Percentiles rank a stretch among this genome's conserved stretches.
phyloP scores from a whole-genome alignment of 2,113 vertebrate species.

The Pleuronectes platessa region DNA sequence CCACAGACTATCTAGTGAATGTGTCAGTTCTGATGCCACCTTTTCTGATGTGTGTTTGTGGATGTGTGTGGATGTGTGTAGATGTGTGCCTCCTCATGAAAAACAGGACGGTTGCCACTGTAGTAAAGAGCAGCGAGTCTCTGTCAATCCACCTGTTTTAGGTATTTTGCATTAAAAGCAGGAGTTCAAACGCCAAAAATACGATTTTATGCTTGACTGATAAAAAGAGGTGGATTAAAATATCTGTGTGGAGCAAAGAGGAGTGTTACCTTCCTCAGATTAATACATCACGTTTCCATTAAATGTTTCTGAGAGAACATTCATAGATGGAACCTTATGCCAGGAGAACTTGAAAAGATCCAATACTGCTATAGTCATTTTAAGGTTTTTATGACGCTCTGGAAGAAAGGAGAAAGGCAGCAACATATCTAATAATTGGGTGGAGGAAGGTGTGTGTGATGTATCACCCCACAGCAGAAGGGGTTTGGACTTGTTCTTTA shows the following conservation, averaged over 20 bases:
- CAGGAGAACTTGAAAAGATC: neutral
- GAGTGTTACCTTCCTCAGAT: neutral
- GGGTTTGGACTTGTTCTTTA: neutral
- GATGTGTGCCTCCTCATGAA: neutral
- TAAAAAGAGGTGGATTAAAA: too few species aligned
- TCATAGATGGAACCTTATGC: neutral
- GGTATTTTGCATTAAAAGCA: too few species aligned
- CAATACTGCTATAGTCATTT: neutral
- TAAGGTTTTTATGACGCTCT: neutral
- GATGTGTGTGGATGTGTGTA: neutral
- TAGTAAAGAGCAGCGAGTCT: neutral
- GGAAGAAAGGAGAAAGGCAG: neutral
- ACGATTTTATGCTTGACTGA: too few species aligned
- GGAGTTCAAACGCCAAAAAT: too few species aligned
- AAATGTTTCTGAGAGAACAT: neutral
- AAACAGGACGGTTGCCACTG: too few species aligned
- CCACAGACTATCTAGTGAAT: conserved; percentile 7
- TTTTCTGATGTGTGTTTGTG: neutral
- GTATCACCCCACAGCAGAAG: neutral
- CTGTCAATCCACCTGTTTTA: too few species aligned
- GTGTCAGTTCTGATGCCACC: conserved; percentile 12
- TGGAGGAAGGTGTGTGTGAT: neutral
- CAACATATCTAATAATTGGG: neutral
- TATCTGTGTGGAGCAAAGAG: too few species aligned
- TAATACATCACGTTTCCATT: neutral